Evolutionary conservation across 2,888 invertebrate species (phyloP), one percentile per base, ranked within the genome.

Genomic region (Melanostoma mellinum): DNA sequence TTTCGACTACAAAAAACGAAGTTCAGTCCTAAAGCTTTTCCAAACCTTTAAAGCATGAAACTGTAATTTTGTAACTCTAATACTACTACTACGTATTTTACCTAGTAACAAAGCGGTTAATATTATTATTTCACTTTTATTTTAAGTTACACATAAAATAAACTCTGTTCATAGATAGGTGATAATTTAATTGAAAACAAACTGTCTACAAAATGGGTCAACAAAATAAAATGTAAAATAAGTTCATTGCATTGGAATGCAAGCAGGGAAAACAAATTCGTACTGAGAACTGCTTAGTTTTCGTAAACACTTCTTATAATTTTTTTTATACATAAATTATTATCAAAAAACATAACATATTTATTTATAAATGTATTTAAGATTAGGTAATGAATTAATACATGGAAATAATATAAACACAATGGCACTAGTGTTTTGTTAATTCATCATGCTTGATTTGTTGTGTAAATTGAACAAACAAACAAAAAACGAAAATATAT

Each of bases 101-200:
- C 48, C 35, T 60, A 81, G 32, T 67, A 65, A 67, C 40, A 71
- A 65, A 63, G n/a, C 76, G 61, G 2, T 33, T 42, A 46, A 10
- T 10, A 46, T 52, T 35, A 48, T 55, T 32, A 46, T 36, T 75
- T 30, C 63, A 44, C 2, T 42, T 74, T 20, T 40, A 44, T 56
- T 38, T 50, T 74, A 52, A 33, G 55, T 40, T 35, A 30, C 32
- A 30, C 32, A 36, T 35, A 46, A 33, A 48, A 36, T 44, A 46
- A 60, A 58, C 42, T 56, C 35, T 78, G 44, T 67, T 68, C 65
- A 60, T 82, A 82, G 73, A 69, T 82, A 77, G 82, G 78, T 78
- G 78, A 69, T 78, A 68, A 55, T 58, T 60, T 46, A 52, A 65
- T 58, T 67, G 46, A 77, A 77, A 58, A 20, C 20, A 20, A 20